Evolutionary conservation across 2,797 vertebrate species (phyloP).

Genomic region (Pseudochromis fuscus): DNA sequence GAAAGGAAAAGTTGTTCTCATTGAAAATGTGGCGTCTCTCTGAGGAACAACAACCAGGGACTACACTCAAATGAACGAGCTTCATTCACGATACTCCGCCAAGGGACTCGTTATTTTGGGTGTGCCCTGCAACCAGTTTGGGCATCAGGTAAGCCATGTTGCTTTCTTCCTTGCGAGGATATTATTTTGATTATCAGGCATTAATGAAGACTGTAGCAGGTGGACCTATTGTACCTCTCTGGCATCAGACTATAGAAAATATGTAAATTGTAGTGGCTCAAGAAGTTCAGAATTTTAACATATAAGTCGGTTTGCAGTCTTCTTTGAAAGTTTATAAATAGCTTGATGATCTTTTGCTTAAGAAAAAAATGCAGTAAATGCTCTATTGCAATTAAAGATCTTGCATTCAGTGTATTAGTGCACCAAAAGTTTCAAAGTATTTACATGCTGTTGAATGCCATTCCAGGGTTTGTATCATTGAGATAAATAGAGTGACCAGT

Average conservation of each 20-base stretch:
- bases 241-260: background rate
- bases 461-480: too few relatives aligned
- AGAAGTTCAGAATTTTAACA: background rate
- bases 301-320: background rate
- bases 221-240: background rate
- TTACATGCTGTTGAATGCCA: background rate
- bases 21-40: slow-evolving; percentile 94
- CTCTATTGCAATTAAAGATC: background rate
- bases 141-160: slow-evolving; percentile 88
- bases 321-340: background rate
- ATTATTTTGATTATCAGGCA: too few relatives aligned
- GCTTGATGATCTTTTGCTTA: background rate
- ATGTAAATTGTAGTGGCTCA: background rate
- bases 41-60: slow-evolving; percentile 95
- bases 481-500: background rate
- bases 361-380: background rate
- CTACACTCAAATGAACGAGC: slow-evolving; percentile 91
- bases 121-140: slow-evolving; percentile 95
- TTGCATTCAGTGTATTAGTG: background rate
- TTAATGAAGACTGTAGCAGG: too few relatives aligned
- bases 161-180: background rate
- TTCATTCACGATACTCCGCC: slow-evolving; percentile 84
- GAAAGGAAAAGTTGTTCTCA: slow-evolving; percentile 88
- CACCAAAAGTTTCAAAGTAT: background rate
- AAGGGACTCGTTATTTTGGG: slow-evolving; percentile 90